phyloP scores from a whole-genome alignment of 1,140 invertebrate species.

The Solen grandis region DNA sequence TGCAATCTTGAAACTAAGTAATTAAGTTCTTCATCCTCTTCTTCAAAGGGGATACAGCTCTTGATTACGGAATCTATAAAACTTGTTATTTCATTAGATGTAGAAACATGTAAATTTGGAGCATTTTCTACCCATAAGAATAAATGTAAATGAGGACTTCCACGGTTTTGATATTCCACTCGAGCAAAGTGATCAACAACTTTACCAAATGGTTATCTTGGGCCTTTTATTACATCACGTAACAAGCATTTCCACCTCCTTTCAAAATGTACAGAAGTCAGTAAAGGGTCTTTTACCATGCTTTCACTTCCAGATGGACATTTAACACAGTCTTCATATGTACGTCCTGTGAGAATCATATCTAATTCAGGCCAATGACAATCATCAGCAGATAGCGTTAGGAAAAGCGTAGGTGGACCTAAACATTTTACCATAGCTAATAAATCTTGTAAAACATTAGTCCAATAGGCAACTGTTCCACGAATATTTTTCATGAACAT shows the following conservation, averaged over 20 bases:
- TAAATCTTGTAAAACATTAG: constrained; percentile 29
- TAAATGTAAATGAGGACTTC: constrained; percentile 12
- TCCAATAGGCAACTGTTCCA: constrained; percentile 51
- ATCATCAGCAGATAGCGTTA: constrained; percentile 54
- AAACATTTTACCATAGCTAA: constrained; percentile 42
- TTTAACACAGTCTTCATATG: constrained; percentile 25
- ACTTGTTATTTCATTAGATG: not conserved
- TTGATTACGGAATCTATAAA: not conserved
- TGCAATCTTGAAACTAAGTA: constrained; percentile 44
- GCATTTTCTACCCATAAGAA: constrained; percentile 3
- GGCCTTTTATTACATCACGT: constrained; percentile 41
- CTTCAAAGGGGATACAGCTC: not conserved
- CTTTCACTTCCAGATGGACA: not conserved
- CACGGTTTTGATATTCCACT: not conserved
- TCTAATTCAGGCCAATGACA: constrained; percentile 32
- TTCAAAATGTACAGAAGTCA: constrained; percentile 33
- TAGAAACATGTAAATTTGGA: not conserved
- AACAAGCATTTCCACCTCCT: constrained; percentile 54
- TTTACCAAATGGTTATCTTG: not conserved
- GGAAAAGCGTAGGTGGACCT: constrained; percentile 48
- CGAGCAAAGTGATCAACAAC: not conserved
- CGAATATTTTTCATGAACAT: constrained; percentile 54
- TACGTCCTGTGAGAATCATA: not conserved
- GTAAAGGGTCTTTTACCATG: constrained; percentile 25
- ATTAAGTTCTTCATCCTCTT: not conserved